These are phyloP conservation scores for Aphidius colemani DNA, from an alignment of 2,888 invertebrate species.

Conservation along the genomic window DNA sequence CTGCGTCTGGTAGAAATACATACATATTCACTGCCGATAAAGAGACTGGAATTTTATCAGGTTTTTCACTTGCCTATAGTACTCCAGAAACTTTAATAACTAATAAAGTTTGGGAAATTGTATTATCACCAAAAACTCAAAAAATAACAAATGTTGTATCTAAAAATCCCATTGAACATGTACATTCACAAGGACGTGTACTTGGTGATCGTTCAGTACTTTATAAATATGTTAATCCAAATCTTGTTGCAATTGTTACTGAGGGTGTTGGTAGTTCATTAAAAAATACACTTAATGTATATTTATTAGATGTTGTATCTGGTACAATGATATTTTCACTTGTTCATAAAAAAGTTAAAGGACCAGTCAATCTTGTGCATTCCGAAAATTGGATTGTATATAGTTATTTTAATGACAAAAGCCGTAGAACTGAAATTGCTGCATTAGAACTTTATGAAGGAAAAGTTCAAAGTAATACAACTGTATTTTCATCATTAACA, in stretches of 20 bases:
- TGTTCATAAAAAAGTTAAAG: slow-evolving; percentile 81
- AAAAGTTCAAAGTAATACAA: slow-evolving; percentile 79
- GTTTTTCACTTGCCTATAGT: slow-evolving; percentile 65
- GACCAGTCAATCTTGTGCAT: slow-evolving; percentile 87
- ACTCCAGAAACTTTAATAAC: slow-evolving; percentile 60
- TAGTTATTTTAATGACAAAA: slow-evolving; percentile 91
- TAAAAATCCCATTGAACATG: slow-evolving; percentile 73
- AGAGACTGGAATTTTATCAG: slow-evolving; percentile 65
- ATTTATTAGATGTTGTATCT: slow-evolving; percentile 88
- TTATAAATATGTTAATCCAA: slow-evolving; percentile 98
- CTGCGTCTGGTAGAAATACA: slow-evolving; percentile 63
- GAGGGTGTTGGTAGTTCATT: slow-evolving; percentile 75
- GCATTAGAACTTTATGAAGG: slow-evolving; percentile 96
- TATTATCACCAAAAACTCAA: slow-evolving; percentile 66
- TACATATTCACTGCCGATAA: slow-evolving; percentile 71
- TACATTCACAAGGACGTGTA: slow-evolving; percentile 94
- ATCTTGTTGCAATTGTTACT: slow-evolving; percentile 85
- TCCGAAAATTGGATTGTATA: slow-evolving; percentile 98
- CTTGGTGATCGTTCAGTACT: slow-evolving; percentile 94
- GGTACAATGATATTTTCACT: slow-evolving; percentile 86
- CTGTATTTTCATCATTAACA: slow-evolving; percentile 85
- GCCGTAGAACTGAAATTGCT: slow-evolving; percentile 88
- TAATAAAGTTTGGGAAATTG: slow-evolving; percentile 74
- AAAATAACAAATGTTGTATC: slow-evolving; percentile 68
- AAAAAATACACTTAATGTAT: slow-evolving; percentile 83